A percentile compares a stretch with the other conserved stretches of the same genome.
These are phyloP conservation scores for Tipula vernalis DNA, from an alignment of 2,888 invertebrate species.

Conservation along the genomic window DNA sequence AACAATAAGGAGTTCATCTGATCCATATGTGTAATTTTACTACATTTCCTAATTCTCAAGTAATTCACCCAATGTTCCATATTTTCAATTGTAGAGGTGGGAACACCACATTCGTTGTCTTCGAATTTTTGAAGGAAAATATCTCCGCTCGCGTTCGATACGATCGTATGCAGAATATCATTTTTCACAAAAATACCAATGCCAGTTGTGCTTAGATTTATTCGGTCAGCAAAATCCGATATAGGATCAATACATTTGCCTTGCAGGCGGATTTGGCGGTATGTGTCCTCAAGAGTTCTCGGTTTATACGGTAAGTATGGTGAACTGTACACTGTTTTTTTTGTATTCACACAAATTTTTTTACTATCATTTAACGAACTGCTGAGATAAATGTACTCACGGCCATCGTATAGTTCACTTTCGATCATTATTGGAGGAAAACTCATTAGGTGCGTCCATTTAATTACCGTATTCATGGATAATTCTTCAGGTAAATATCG, in stretches of 20 bases:
- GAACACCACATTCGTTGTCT: background rate
- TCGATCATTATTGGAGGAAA: background rate
- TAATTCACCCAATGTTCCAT: background rate
- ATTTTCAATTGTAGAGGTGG: background rate
- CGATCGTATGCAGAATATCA: background rate
- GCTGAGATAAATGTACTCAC: background rate
- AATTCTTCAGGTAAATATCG: background rate
- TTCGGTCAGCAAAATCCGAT: background rate
- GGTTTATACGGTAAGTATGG: background rate
- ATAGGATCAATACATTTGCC: background rate
- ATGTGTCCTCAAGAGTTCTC: background rate
- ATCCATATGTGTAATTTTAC: background rate
- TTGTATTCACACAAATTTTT: background rate
- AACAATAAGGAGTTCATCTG: background rate
- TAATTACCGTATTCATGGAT: background rate
- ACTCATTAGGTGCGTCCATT: background rate
- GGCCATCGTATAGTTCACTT: background rate
- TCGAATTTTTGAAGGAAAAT: background rate
- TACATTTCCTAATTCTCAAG: background rate
- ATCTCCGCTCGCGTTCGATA: background rate
- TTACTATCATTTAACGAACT: background rate
- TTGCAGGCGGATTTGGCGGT: background rate
- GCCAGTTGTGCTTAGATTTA: background rate
- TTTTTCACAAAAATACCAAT: background rate
- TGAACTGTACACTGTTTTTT: background rate